Evolutionary conservation across 1,140 invertebrate genomes (phyloP).

Genomic region (Nomia melanderi): DNA sequence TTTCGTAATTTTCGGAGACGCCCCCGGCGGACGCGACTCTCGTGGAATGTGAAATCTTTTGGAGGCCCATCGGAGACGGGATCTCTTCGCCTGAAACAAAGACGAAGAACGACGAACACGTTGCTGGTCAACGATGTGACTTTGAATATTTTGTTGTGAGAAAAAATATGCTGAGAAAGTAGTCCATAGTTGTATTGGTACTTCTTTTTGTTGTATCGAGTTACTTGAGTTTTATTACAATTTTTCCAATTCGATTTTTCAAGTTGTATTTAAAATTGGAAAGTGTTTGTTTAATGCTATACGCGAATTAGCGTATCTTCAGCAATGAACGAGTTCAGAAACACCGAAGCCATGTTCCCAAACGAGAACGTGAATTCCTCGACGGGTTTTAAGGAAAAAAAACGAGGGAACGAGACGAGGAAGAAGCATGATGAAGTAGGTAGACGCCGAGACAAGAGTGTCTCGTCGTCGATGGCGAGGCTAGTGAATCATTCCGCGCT

Average conservation of each 20-base stretch:
- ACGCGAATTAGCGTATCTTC: too few species aligned
- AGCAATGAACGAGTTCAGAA: not conserved
- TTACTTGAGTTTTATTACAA: too few species aligned
- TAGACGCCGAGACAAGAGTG: not conserved
- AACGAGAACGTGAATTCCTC: not conserved
- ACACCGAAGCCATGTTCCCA: not conserved
- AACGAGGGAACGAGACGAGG: not conserved
- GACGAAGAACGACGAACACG: not conserved
- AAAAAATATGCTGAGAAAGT: too few species aligned
- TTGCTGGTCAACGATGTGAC: too few species aligned
- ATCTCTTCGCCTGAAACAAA: not conserved
- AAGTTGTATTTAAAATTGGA: too few species aligned
- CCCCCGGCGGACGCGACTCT: not conserved
- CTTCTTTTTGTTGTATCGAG: too few species aligned
- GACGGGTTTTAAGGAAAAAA: not conserved
- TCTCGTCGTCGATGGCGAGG: conserved; percentile 5
- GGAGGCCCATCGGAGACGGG: not conserved
- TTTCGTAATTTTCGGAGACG: conserved; percentile 26
- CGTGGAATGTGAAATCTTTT: not conserved
- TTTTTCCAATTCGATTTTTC: too few species aligned
- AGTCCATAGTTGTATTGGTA: too few species aligned
- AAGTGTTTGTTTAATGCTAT: too few species aligned
- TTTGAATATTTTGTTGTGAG: too few species aligned
- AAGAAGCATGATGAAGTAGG: not conserved
- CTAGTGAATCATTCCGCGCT: conserved; percentile 14